These are phyloP conservation scores for Copidosoma floridanum DNA, from an alignment of 1,140 invertebrate species.

Conservation along the genomic window DNA sequence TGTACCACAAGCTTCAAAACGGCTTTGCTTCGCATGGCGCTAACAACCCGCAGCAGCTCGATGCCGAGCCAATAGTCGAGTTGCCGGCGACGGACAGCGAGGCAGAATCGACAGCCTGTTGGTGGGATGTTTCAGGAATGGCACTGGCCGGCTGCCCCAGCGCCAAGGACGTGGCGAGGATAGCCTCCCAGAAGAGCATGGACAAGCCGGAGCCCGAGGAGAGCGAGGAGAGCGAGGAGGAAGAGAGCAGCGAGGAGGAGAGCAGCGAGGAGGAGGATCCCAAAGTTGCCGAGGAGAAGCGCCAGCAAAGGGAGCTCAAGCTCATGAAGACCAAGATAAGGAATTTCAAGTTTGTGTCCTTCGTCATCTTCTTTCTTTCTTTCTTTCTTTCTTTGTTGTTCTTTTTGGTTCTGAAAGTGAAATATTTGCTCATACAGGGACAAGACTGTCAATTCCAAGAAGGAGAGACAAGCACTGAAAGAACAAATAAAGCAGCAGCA, in stretches of 20 bases:
- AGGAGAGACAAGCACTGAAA: conserved; percentile 74
- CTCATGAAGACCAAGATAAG: conserved; percentile 75
- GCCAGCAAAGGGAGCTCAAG: conserved; percentile 71
- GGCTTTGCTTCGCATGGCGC: too few relatives aligned
- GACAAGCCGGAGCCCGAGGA: conserved; percentile 40
- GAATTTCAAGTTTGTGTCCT: conserved; percentile 67
- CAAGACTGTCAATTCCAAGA: conserved; percentile 73
- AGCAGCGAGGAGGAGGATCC: conserved; percentile 68
- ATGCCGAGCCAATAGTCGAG: conserved; percentile 39
- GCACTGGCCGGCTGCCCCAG: conserved; percentile 55
- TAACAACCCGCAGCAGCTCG: background rate
- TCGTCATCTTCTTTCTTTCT: too few relatives aligned
- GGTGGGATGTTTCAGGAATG: conserved; percentile 55
- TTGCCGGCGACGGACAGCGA: conserved; percentile 38
- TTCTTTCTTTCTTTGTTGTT: too few relatives aligned
- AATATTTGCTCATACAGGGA: conserved; percentile 52
- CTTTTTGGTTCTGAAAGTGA: too few relatives aligned
- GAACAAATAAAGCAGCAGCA: conserved; percentile 79
- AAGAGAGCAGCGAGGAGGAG: conserved; percentile 68
- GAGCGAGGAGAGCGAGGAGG: conserved; percentile 57
- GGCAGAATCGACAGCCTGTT: too few relatives aligned
- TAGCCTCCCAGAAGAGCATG: conserved; percentile 53
- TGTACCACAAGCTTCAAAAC: too few relatives aligned
- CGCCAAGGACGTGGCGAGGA: conserved; percentile 52
- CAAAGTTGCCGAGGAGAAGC: conserved; percentile 54